These are phyloP conservation scores for Xylocampa areola DNA, from an alignment of 2,888 invertebrate genomes.

Conservation along the genomic window DNA sequence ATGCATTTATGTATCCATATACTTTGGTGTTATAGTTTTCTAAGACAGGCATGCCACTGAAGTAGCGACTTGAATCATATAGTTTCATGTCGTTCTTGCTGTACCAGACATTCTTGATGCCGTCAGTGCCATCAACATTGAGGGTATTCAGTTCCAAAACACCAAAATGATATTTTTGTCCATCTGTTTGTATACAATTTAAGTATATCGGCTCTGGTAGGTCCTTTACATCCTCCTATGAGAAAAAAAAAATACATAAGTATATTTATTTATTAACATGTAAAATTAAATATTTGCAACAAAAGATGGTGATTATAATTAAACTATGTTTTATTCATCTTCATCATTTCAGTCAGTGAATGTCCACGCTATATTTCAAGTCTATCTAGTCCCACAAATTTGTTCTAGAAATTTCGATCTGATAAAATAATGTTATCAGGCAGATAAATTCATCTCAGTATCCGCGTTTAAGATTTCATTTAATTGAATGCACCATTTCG, in stretches of 20 bases:
- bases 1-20: constrained; percentile 93
- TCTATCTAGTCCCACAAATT: too few species aligned
- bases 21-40: constrained; percentile 94
- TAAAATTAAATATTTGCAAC: constrained; percentile 39
- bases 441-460: too few species aligned
- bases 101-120: constrained; percentile 95
- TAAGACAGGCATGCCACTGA: constrained; percentile 91
- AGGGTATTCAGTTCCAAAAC: constrained; percentile 95
- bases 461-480: too few species aligned
- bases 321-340: constrained; percentile 42
- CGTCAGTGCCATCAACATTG: constrained; percentile 89
- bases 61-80: constrained; percentile 91
- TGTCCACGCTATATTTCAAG: not conserved
- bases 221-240: constrained; percentile 90
- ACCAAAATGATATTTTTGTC: constrained; percentile 94
- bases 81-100: constrained; percentile 91
- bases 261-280: constrained; percentile 43
- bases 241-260: constrained; percentile 43
- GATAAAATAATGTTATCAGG: too few species aligned
- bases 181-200: constrained; percentile 95
- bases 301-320: constrained; percentile 24
- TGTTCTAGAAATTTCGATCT: too few species aligned
- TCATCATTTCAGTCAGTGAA: constrained; percentile 7
- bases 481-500: too few species aligned
- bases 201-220: constrained; percentile 94